Base-by-base conservation (phyloP, 2,113 vertebrate species). In the Siniperca knerii region DNA sequence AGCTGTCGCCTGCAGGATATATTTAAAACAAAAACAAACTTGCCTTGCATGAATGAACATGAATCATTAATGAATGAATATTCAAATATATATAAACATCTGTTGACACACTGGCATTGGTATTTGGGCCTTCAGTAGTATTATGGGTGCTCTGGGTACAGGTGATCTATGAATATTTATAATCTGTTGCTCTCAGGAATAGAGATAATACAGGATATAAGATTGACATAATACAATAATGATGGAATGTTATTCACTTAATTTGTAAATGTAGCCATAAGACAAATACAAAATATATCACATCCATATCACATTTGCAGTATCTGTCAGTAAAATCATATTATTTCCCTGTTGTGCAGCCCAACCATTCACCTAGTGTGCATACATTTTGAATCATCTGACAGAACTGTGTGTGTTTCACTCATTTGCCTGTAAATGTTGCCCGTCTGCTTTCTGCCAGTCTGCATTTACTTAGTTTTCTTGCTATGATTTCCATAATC, bases 401-500 rank as follows among this genome's bases (percentile, higher is more conserved):
- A 73, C 75, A 65, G 29, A 65, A 61, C 23, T 76, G 48, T 54
- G 10, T 4, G 7, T 46, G 42, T 15, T 71, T 66, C 61, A 55
- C 65, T 65, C 40, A 76, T 67, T 75, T 58, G 16, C 70, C 23
- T 65, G 37, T 57, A 16, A 57, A 79, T 83, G 57, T 76, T 46
- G 46, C 37, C 44, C 21, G 52, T 87, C 61, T 86, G 54, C 42
- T 66, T 66, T 81, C 65, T 72, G 48, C 23, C 66, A 18, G 69
- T 75, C 54, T 79, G 68, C 54, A 61, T 74, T 82, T 66, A 75
- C 48, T 50, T 67, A 35, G 35, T 70, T 82, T 75, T 82, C 15
- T 68, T 77, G 1, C 25, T 77, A 55, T 77, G 15, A 79, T 75
- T 79, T 74, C 20, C 58, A 67, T 72, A 79, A 67, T 80, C 16